These are phyloP conservation scores for Dasyornis broadbenti DNA, from an alignment of 2,113 vertebrate species.

Conservation along the genomic window DNA sequence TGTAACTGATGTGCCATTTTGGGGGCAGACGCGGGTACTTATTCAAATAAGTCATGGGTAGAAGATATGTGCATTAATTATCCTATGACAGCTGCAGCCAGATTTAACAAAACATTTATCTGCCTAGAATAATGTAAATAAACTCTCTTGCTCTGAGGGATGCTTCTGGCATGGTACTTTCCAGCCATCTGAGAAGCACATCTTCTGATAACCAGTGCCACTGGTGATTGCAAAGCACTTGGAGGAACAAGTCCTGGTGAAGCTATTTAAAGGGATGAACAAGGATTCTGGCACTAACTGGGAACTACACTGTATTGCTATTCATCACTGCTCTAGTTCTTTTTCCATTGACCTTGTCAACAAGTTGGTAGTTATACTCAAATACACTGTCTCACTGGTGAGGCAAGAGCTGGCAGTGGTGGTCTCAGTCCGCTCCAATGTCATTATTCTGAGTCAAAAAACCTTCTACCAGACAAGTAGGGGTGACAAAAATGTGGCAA, in stretches of 20 bases:
- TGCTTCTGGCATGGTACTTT: not conserved
- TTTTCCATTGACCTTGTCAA: not conserved
- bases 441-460: not conserved
- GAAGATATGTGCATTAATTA: not conserved
- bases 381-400: not conserved
- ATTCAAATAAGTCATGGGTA: not conserved
- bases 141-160: not conserved
- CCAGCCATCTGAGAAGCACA: not conserved
- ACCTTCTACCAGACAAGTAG: not conserved
- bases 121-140: not conserved
- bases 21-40: not conserved
- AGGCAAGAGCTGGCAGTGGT: not conserved
- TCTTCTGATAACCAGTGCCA: not conserved
- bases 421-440: not conserved
- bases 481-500: not conserved
- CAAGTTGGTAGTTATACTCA: not conserved
- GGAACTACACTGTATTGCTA: not conserved
- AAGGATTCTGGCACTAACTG: not conserved
- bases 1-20: not conserved
- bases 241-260: not conserved
- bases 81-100: not conserved
- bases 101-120: slow-evolving; percentile 9
- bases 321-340: not conserved
- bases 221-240: not conserved
- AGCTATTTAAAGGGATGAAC: not conserved